A percentile compares a stretch with the other conserved stretches of the same genome.
These are phyloP conservation scores for Dynastes hyllus DNA, from an alignment of 2,888 invertebrate species.

Conservation along the genomic window DNA sequence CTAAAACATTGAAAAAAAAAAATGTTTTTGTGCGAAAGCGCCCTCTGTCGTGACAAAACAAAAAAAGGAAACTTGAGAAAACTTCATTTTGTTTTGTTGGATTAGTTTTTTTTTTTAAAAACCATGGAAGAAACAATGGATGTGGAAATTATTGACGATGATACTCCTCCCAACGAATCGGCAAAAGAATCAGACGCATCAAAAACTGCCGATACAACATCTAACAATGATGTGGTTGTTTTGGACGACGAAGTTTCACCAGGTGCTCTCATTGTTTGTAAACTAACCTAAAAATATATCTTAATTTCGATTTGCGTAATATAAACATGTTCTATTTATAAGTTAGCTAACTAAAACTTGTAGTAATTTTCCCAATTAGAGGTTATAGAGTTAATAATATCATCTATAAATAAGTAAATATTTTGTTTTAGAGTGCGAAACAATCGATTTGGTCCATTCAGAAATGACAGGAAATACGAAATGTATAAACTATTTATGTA, in stretches of 20 bases:
- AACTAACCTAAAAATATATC: conserved; percentile 24
- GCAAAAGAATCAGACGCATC: not conserved
- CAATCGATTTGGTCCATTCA: conserved; percentile 65
- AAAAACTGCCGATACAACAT: not conserved
- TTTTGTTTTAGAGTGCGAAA: conserved; percentile 56
- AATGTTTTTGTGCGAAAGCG: not conserved
- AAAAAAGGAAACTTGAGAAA: not conserved
- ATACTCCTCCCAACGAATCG: conserved; percentile 12
- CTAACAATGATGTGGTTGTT: conserved; percentile 54
- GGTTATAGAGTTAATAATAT: not conserved
- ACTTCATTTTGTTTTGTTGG: not conserved
- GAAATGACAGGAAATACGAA: conserved; percentile 61
- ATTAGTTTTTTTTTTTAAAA: not conserved
- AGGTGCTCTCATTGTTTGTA: conserved; percentile 43
- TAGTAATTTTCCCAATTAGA: not conserved
- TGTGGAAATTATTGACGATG: conserved; percentile 45
- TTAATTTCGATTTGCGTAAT: not conserved
- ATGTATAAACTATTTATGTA: conserved; percentile 76
- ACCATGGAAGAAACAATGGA: conserved; percentile 40
- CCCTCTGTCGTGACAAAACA: not conserved
- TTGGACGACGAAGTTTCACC: conserved; percentile 58
- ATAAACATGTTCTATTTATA: not conserved
- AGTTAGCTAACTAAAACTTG: not conserved
- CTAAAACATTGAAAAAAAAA: too few relatives aligned
- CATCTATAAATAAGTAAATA: not conserved